phyloP scores from a whole-genome alignment of 2,113 vertebrate species.

The Protomyctophum bolini region DNA sequence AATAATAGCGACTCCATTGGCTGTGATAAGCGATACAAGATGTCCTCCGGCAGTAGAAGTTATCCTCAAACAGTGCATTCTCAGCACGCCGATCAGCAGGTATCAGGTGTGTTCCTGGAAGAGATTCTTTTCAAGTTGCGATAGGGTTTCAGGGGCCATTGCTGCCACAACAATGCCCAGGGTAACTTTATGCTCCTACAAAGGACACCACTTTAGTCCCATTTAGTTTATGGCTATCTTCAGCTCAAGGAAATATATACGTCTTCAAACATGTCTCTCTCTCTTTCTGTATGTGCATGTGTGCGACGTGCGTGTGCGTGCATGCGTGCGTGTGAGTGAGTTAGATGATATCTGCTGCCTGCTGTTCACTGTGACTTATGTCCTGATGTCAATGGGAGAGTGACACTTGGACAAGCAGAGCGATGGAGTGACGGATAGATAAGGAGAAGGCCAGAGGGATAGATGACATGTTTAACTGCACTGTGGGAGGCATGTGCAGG shows the following conservation, averaged over 20 bases:
- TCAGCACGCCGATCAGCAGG: not conserved
- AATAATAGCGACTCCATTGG: not conserved
- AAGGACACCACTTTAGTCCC: not conserved
- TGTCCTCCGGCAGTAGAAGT: not conserved
- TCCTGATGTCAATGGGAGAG: not conserved
- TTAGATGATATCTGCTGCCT: not conserved
- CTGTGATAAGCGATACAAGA: not conserved
- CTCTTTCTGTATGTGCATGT: not conserved
- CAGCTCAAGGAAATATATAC: not conserved
- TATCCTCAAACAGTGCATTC: not conserved
- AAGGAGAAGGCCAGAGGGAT: not conserved
- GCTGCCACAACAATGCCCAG: not conserved
- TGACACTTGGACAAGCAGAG: slow-evolving; percentile 18
- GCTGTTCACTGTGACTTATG: not conserved
- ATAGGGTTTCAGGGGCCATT: slow-evolving; percentile 1
- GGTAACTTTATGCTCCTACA: not conserved
- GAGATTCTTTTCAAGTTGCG: not conserved
- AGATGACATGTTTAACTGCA: slow-evolving; percentile 2
- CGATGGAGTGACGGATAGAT: slow-evolving; percentile 10
- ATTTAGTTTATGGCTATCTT: slow-evolving; percentile 2
- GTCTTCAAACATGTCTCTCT: not conserved
- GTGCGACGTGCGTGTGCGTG: slow-evolving; percentile 3
- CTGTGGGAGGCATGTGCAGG: not conserved
- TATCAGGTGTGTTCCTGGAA: slow-evolving; percentile 8
- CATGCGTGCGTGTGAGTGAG: slow-evolving; percentile 10